Percentiles rank a stretch among this genome's conserved stretches.
These are phyloP conservation scores for Clitarchus hookeri DNA, from an alignment of 2,888 invertebrate genomes.

Conservation along the genomic window DNA sequence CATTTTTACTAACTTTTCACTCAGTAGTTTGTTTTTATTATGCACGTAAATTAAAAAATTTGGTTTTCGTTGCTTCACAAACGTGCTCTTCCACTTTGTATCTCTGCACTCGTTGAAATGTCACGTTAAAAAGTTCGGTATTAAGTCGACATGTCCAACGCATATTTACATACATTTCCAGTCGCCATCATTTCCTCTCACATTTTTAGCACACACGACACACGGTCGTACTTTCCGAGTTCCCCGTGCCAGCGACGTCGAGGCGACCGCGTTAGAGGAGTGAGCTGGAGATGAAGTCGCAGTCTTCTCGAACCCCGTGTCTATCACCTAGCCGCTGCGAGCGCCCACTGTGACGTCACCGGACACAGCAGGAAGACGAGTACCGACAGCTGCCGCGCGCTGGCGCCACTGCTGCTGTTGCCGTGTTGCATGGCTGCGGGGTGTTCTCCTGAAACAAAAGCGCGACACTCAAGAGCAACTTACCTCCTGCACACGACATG, in stretches of 20 bases:
- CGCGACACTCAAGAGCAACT: neutral
- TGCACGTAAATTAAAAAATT: neutral
- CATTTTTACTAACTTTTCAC: neutral
- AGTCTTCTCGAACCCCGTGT: neutral
- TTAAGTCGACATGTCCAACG: too few relatives aligned
- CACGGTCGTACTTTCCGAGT: neutral
- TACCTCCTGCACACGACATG: too few relatives aligned
- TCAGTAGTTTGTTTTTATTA: neutral
- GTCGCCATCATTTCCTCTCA: neutral
- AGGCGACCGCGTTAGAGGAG: neutral
- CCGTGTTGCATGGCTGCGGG: constrained; percentile 57
- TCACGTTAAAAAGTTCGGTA: neutral
- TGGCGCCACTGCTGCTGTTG: constrained; percentile 50
- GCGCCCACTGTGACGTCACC: constrained; percentile 21
- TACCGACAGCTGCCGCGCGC: constrained; percentile 22
- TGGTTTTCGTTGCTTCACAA: neutral
- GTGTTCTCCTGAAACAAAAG: constrained; percentile 49
- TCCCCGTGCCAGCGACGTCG: neutral
- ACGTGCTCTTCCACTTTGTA: neutral
- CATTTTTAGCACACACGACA: neutral
- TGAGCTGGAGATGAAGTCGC: too few relatives aligned
- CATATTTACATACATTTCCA: neutral
- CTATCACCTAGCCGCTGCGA: constrained; percentile 4
- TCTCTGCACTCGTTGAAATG: neutral
- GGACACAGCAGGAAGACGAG: constrained; percentile 25